These are phyloP conservation scores for Hipparchia sbordonii DNA, from an alignment of 2,888 invertebrate genomes.

Conservation along the genomic window DNA sequence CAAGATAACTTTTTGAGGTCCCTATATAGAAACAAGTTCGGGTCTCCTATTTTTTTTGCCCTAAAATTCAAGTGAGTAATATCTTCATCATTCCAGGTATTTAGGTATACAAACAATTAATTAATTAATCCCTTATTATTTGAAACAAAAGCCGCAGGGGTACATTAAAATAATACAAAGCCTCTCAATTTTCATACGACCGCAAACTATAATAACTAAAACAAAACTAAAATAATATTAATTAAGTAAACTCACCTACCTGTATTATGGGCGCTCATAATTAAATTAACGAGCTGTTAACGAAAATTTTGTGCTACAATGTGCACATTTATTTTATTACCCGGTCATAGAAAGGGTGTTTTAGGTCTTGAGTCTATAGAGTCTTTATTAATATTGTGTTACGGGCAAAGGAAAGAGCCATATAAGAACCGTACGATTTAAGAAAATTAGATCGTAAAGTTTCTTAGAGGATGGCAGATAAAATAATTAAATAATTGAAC, in stretches of 20 bases:
- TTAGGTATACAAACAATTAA: background rate
- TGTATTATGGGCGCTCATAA: constrained; percentile 33
- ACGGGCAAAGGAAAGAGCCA: too few relatives aligned
- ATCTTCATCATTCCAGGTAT: background rate
- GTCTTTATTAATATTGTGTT: too few relatives aligned
- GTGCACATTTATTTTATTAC: background rate
- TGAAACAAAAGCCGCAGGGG: background rate
- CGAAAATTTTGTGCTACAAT: constrained; percentile 9
- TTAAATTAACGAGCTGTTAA: constrained; percentile 37
- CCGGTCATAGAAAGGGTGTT: too few relatives aligned
- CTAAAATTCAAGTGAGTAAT: background rate
- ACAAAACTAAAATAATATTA: constrained; percentile 31
- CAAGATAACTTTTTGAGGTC: too few relatives aligned
- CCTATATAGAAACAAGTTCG: too few relatives aligned
- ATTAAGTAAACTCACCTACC: constrained; percentile 34
- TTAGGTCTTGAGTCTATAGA: too few relatives aligned
- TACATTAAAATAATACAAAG: constrained; percentile 6
- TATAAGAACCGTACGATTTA: too few relatives aligned
- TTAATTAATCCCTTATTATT: constrained; percentile 3
- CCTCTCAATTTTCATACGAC: constrained; percentile 22
- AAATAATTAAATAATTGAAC: too few relatives aligned
- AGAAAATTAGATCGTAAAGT: too few relatives aligned
- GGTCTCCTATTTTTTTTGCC: too few relatives aligned
- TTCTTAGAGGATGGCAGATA: too few relatives aligned
- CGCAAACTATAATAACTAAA: constrained; percentile 31